Evolutionary conservation across 2,888 invertebrate genomes (phyloP), one percentile per base, ranked within the genome.

Genomic region (Lobophora halterata): DNA sequence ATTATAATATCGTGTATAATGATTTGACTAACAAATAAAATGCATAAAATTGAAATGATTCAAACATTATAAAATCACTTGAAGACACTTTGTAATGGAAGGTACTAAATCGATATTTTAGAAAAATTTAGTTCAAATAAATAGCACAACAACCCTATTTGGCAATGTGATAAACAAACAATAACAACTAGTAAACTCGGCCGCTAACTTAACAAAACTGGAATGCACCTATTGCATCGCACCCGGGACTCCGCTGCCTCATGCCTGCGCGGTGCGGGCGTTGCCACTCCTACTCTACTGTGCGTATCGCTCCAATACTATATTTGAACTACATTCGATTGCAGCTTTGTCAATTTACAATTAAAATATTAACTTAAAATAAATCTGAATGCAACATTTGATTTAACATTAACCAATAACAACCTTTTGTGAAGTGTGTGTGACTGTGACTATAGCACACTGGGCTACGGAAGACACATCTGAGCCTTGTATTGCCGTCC

Each of bases 191-290:
- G 69, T 66, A 73, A 74, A 71, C 65, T 67, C 77, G 63, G 76
- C 71, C 71, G 81, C 80, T 83, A 77, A 80, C 81, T 79, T 81
- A 85, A 51, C 49, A 52, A 77, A 83, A 80, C 61, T 88, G 88
- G 88, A 88, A 88, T 88, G 88, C 88, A 86, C 79, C 73, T 83
- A 86, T 83, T 87, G 87, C 87, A 87, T 87, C 82, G 78, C 79
- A 77, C 81, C 82, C 79, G 64, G 77, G 78, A 78, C 78, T 71
- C 55, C 24, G 21, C 6, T 24, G 21, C 17, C 7, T 7, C n/a
- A 8, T n/a, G 23, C 30, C 9, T 10, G 27, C 29, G 29, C 18
- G 17, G 62, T 65, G 60, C 63, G 61, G 65, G 71, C 64, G 55
- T 61, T 75, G 67, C 72, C 73, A 75, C 42, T 66, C 71, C n/a